Percentiles rank a stretch among this genome's conserved stretches.
phyloP scores from a whole-genome alignment of 1,140 invertebrate species.

The Panulirus ornatus region DNA sequence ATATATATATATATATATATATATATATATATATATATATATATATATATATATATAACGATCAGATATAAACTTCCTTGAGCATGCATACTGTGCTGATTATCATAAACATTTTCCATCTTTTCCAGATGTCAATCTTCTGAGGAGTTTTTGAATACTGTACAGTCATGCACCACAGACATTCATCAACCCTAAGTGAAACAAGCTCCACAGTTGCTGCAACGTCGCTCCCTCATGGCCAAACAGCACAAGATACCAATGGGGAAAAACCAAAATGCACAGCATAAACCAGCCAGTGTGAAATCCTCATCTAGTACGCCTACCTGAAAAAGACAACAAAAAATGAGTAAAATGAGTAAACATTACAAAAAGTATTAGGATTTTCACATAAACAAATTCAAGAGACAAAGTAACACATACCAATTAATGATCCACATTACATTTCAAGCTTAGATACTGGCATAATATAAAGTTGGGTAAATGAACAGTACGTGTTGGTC shows the following conservation, averaged over 20 bases:
- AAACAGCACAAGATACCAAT: conserved; percentile 90
- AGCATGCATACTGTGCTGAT: neutral
- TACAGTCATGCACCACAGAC: neutral
- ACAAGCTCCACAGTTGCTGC: conserved; percentile 90
- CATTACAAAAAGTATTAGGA: no score
- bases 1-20: no score
- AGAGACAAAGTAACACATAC: no score
- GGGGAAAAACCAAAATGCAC: conserved; percentile 92
- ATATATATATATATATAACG: no score
- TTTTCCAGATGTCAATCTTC: neutral
- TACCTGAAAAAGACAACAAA: conserved; percentile 79
- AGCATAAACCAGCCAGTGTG: conserved; percentile 88
- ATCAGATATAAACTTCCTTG: no score
- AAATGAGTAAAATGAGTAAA: neutral
- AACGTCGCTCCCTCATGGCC: conserved; percentile 86
- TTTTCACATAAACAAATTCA: no score
- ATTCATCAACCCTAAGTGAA: conserved; percentile 77
- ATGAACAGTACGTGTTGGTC: no score
- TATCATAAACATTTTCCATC: neutral
- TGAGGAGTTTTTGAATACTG: neutral
- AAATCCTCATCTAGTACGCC: conserved; percentile 91
- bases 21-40: no score
- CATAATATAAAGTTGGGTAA: no score
- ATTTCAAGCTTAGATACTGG: no score
- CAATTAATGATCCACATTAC: no score